These are phyloP conservation scores for Rhagoletis zephyria DNA, from an alignment of 1,140 invertebrate species.

Conservation along the genomic window DNA sequence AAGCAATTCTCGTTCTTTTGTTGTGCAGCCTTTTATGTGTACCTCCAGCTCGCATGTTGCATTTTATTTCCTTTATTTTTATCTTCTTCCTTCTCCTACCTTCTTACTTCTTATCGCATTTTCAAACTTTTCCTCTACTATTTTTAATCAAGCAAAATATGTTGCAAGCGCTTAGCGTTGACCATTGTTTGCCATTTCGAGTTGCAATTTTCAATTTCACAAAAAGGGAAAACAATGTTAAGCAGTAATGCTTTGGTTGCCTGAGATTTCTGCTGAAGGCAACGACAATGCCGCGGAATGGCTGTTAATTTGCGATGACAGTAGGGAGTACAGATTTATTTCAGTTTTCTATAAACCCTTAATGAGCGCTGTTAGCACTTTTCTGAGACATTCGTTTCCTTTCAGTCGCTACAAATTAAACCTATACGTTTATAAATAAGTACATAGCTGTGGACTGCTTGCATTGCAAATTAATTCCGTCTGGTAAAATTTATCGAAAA, in stretches of 20 bases:
- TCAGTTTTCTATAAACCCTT: no score
- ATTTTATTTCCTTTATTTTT: background rate
- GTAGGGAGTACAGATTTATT: no score
- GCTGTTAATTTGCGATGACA: no score
- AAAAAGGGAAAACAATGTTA: background rate
- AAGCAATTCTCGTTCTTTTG: background rate
- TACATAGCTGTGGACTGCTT: no score
- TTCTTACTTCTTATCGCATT: background rate
- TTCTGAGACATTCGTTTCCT: no score
- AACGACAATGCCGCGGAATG: background rate
- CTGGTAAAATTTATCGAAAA: no score
- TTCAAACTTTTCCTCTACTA: background rate
- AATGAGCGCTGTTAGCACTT: no score
- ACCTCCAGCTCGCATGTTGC: background rate
- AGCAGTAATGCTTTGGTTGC: background rate
- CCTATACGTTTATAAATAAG: no score
- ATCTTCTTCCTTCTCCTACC: background rate
- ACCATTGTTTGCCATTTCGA: constrained; percentile 1
- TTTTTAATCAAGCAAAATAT: constrained; percentile 47
- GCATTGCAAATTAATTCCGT: no score
- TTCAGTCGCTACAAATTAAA: no score
- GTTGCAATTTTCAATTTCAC: background rate
- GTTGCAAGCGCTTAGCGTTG: background rate
- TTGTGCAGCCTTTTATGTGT: background rate
- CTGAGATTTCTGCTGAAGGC: background rate